Evolutionary conservation across 1,140 invertebrate species (phyloP).

Genomic region (Achroia grisella): DNA sequence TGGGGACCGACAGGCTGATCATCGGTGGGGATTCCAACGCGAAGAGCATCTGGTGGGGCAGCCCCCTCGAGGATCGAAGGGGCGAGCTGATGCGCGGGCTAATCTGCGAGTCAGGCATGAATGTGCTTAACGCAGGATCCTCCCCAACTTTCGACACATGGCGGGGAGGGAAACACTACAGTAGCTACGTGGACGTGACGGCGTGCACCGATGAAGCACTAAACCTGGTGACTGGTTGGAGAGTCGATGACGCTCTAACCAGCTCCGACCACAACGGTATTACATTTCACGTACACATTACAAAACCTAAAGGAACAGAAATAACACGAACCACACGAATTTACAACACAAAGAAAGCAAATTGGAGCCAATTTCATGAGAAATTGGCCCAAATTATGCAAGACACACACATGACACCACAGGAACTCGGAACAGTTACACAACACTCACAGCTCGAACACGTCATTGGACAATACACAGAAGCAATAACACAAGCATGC

Average conservation of each 20-base stretch:
- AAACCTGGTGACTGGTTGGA: too few species aligned
- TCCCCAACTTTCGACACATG: conserved; percentile 17
- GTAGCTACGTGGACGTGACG: too few species aligned
- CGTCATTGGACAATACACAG: neutral
- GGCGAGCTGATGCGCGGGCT: conserved; percentile 2
- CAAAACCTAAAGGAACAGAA: too few species aligned
- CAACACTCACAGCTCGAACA: conserved; percentile 8
- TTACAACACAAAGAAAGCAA: too few species aligned
- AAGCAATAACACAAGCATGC: neutral
- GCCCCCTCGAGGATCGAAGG: neutral
- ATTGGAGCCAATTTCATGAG: too few species aligned
- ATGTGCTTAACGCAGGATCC: conserved; percentile 14
- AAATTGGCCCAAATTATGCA: too few species aligned
- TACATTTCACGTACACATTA: neutral
- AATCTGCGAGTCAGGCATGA: conserved; percentile 9
- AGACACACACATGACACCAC: neutral
- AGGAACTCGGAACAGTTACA: conserved; percentile 10
- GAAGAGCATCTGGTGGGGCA: too few species aligned
- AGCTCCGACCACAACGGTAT: conserved; percentile 12
- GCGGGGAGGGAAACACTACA: too few species aligned
- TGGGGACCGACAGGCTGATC: too few species aligned
- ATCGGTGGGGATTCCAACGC: too few species aligned
- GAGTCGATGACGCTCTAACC: neutral
- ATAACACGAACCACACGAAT: too few species aligned
- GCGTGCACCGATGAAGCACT: too few species aligned